Conservation (phyloP, 2,888 invertebrate genomes). For the Campoletis raptor region DNA sequence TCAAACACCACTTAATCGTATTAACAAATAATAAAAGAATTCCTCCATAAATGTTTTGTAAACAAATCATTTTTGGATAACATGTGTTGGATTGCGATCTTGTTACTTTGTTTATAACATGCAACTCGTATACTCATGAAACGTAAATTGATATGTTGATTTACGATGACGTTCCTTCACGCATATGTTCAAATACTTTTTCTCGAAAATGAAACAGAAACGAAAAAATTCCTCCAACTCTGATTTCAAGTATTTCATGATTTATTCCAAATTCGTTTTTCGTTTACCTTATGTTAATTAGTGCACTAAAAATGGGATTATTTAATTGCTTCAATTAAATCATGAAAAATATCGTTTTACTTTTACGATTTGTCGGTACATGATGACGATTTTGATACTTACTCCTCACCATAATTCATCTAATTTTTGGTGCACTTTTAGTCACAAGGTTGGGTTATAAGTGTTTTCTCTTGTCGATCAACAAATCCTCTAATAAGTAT, state of each 20-base stretch:
- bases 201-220: background rate
- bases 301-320: background rate
- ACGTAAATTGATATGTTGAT: background rate
- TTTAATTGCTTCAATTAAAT: background rate
- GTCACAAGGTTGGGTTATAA: background rate
- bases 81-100: conserved; percentile 4
- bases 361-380: background rate
- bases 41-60: background rate
- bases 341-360: background rate
- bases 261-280: background rate
- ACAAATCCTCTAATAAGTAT: background rate
- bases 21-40: conserved; percentile 10
- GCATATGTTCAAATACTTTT: background rate
- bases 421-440: background rate
- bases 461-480: background rate
- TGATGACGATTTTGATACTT: background rate
- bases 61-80: background rate
- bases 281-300: too few relatives aligned
- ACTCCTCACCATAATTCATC: background rate
- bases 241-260: background rate
- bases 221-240: background rate
- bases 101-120: background rate
- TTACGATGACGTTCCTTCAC: background rate
- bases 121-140: background rate
- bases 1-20: conserved; percentile 20